phyloP scores from a whole-genome alignment of 2,888 invertebrate genomes.

The Habrosyne pyritoides region DNA sequence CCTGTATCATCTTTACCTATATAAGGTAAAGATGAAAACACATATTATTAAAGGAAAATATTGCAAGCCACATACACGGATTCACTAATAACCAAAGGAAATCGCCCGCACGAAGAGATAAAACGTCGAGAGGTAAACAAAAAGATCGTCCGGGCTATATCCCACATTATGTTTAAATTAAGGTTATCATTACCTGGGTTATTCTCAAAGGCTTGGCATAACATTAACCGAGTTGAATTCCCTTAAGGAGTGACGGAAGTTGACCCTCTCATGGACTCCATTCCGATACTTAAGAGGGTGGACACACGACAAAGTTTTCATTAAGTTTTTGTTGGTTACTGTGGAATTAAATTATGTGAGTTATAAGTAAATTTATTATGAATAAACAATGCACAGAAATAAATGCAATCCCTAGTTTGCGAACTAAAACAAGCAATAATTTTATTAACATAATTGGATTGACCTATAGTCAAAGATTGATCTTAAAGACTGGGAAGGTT shows the following conservation, averaged over 20 bases:
- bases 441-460: slow-evolving; percentile 77
- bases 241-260: slow-evolving; percentile 4
- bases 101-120: slow-evolving; percentile 20
- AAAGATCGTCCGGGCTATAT: slow-evolving; percentile 24
- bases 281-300: background rate
- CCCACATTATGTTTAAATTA: slow-evolving; percentile 37
- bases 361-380: slow-evolving; percentile 75
- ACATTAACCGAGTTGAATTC: slow-evolving; percentile 3
- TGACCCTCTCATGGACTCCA: background rate
- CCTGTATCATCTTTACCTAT: slow-evolving; percentile 9
- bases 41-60: slow-evolving; percentile 18
- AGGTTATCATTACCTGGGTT: slow-evolving; percentile 9
- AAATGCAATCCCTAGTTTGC: slow-evolving; percentile 78
- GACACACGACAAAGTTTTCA: too few species aligned
- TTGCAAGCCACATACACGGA: slow-evolving; percentile 11
- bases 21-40: slow-evolving; percentile 15
- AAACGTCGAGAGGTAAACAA: slow-evolving; percentile 19
- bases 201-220: background rate
- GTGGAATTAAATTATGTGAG: too few species aligned
- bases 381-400: slow-evolving; percentile 81
- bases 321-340: too few species aligned
- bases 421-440: slow-evolving; percentile 74
- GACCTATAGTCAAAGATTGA: slow-evolving; percentile 68
- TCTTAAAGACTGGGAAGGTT: slow-evolving; percentile 72
- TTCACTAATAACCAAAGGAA: slow-evolving; percentile 27